Evolutionary conservation across 2,797 vertebrate genomes (phyloP), one percentile per base, ranked within the genome.

Genomic region (Chelidonichthys spinosus): DNA sequence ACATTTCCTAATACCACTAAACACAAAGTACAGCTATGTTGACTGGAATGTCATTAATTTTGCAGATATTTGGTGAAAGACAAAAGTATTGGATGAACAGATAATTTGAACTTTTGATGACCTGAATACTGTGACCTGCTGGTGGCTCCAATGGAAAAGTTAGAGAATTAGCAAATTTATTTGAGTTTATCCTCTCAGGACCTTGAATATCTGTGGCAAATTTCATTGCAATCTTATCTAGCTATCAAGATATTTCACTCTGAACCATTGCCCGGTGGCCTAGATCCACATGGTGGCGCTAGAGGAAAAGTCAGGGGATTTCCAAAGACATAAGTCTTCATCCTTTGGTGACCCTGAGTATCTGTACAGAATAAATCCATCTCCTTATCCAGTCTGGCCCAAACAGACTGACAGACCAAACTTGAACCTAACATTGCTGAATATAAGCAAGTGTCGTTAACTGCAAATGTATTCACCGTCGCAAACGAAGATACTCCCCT

Each of bases 391-490:
- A 40, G 18, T 39, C 14, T 37, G 47, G 47, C 33, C 44, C 44
- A 53, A 14, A 35, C 44, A 53, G 10, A 35, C 4, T 13, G 36
- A 18, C 18, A 8, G 52, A 33, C 50, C n/a, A 52, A 42, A 15
- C 7, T 7, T 9, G 6, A 10, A 14, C 17, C 56, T 14, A 42
- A 7, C 10, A 0, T 7, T 18, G 35, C 13, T 25, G 58, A 49
- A 65, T 56, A 65, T 25, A 15, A 76, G 36, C 39, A 33, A 14
- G 3, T 9, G 33, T 18, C 46, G 42, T 3, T n/a, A 37, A 52
- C 49, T 40, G 64, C 40, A 59, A 33, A 54, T 64, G 36, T 63
- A 67, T 55, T 39, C 49, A 56, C 56, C 66, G 59, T n/a, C 10
- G 37, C 54, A 60, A 13, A 47, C 39, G 11, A 50, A 61, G 59